Evolutionary conservation across 2,797 vertebrate species (phyloP).

Genomic region (Lacerta viridis): DNA sequence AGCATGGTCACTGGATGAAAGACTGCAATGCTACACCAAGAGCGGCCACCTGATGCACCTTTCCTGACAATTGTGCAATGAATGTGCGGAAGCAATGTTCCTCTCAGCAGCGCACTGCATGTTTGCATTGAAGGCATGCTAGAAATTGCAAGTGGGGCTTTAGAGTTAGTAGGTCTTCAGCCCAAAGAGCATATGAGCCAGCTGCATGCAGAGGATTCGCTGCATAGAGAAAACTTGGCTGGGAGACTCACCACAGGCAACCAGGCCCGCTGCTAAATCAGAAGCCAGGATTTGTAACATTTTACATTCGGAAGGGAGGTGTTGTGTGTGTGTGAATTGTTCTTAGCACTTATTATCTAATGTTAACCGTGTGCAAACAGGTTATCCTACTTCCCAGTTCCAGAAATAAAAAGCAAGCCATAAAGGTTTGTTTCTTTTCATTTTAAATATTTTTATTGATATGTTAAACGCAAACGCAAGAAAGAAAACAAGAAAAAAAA

Average conservation of each 20-base stretch:
- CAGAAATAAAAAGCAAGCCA: not conserved
- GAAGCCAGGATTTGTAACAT: not conserved
- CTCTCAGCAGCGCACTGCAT: not conserved
- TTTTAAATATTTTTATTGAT: no score
- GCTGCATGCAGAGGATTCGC: not conserved
- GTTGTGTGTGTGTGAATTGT: not conserved
- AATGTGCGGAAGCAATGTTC: not conserved
- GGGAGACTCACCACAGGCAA: not conserved
- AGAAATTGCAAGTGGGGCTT: not conserved
- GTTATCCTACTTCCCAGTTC: not conserved
- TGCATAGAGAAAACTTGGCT: not conserved
- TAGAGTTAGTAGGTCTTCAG: slow-evolving; percentile 1
- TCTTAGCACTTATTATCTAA: not conserved
- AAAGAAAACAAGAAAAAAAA: no score
- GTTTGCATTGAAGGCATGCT: not conserved
- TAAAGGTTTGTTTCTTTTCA: not conserved
- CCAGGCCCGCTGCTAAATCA: not conserved
- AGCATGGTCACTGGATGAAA: slow-evolving; percentile 5
- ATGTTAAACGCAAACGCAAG: no score
- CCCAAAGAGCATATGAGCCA: not conserved
- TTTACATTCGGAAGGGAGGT: not conserved
- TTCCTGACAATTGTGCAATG: not conserved
- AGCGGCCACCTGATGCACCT: not conserved
- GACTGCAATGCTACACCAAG: not conserved
- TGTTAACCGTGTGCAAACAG: not conserved